Evolutionary conservation across 2,113 vertebrate genomes (phyloP).

Genomic region (Osmerus mordax): DNA sequence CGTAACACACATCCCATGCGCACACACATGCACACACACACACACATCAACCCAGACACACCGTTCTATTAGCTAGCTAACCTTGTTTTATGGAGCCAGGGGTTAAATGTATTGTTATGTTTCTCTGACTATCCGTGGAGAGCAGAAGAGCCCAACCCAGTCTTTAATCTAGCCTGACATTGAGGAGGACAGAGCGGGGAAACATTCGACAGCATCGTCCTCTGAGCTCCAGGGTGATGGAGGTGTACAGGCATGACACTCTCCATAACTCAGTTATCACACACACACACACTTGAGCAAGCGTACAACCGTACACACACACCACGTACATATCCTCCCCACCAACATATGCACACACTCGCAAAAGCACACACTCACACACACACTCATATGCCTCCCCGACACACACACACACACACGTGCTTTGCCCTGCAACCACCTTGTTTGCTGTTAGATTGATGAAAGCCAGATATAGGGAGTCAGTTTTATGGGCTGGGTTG

Average conservation of each 20-base stretch:
- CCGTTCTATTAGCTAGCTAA: constrained; percentile 3
- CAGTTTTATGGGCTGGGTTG: background rate
- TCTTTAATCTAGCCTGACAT: constrained; percentile 22
- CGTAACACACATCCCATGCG: background rate
- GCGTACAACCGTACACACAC: too few species aligned
- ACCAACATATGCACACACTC: too few species aligned
- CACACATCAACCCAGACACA: background rate
- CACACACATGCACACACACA: constrained; percentile 6
- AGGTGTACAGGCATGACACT: background rate
- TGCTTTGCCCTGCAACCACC: constrained; percentile 10
- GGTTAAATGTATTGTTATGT: constrained; percentile 26
- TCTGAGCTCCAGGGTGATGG: constrained; percentile 17
- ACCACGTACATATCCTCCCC: too few species aligned
- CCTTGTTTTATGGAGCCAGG: background rate
- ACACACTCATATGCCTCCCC: too few species aligned
- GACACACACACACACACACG: too few species aligned
- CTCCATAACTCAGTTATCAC: constrained; percentile 25
- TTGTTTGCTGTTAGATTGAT: constrained; percentile 33
- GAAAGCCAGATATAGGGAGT: constrained; percentile 2
- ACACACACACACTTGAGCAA: too few species aligned
- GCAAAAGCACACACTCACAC: too few species aligned
- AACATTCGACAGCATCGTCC: constrained; percentile 16
- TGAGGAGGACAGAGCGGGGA: constrained; percentile 8
- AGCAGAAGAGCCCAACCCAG: background rate
- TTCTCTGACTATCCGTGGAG: constrained; percentile 10